A percentile compares a stretch with the other conserved stretches of the same genome.
These are phyloP conservation scores for Drosophila malerkotliana DNA, from an alignment of 1,140 invertebrate species.

Conservation along the genomic window DNA sequence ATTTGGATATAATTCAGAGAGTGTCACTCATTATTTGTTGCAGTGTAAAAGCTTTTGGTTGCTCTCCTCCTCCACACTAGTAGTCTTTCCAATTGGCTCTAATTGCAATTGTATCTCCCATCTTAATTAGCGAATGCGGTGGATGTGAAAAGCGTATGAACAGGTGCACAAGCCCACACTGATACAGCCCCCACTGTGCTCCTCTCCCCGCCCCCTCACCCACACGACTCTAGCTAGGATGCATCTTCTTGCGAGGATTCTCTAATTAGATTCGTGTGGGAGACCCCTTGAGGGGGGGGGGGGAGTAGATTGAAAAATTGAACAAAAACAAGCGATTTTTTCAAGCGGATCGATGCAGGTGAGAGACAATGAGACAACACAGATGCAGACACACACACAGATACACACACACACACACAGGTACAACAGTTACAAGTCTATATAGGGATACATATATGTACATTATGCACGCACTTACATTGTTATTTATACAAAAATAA, in stretches of 20 bases:
- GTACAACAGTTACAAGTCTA: slow-evolving; percentile 32
- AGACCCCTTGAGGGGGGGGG: not conserved
- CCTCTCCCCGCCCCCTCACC: not conserved
- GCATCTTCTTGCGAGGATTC: slow-evolving; percentile 6
- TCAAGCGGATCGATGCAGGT: slow-evolving; percentile 41
- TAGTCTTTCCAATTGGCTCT: slow-evolving; percentile 45
- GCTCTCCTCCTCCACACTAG: slow-evolving; percentile 18
- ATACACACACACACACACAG: slow-evolving; percentile 28
- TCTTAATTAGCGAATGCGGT: slow-evolving; percentile 42
- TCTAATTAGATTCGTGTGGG: not conserved
- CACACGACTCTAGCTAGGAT: not conserved
- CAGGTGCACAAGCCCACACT: slow-evolving; percentile 26
- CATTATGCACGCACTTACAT: slow-evolving; percentile 41
- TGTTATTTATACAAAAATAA: slow-evolving; percentile 41
- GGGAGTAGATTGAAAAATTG: slow-evolving; percentile 1
- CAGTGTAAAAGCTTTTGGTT: slow-evolving; percentile 79
- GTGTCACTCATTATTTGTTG: slow-evolving; percentile 40
- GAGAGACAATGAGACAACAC: slow-evolving; percentile 48
- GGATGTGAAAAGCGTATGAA: slow-evolving; percentile 31
- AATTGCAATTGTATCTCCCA: slow-evolving; percentile 41
- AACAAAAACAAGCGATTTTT: slow-evolving; percentile 39
- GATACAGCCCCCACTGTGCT: not conserved
- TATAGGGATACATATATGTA: slow-evolving; percentile 45
- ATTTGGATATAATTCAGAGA: slow-evolving; percentile 2
- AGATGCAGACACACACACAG: slow-evolving; percentile 27